A percentile compares a stretch with the other conserved stretches of the same genome.
Conservation (phyloP, 2,113 vertebrate genomes). For the Taxidea taxus region DNA sequence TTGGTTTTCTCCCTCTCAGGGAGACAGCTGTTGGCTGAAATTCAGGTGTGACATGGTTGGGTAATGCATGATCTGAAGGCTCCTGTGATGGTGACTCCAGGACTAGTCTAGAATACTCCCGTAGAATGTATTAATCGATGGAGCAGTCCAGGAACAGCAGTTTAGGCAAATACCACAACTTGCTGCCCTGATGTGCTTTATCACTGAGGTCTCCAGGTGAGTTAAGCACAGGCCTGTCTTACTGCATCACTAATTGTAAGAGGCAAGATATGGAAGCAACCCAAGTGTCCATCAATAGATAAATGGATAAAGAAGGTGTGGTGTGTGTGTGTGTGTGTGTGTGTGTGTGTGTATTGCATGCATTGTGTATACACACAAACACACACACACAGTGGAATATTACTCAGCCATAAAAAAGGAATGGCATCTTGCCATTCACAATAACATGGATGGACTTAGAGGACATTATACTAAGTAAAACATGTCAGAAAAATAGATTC, state of each 20-base stretch:
- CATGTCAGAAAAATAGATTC: background rate
- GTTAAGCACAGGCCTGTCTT: background rate
- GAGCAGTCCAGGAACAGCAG: background rate
- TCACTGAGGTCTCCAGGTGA: background rate
- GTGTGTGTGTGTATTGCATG: no score
- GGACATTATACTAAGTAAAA: background rate
- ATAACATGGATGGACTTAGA: background rate
- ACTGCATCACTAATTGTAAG: background rate
- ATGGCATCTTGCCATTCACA: background rate
- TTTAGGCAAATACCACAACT: background rate
- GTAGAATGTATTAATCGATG: background rate
- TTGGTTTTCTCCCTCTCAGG: background rate
- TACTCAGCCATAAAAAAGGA: background rate
- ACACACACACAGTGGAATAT: background rate
- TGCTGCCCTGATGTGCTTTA: background rate
- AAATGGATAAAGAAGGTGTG: background rate
- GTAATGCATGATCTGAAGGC: background rate
- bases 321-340: background rate
- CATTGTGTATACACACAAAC: background rate
- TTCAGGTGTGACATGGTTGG: background rate
- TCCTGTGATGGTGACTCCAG: background rate
- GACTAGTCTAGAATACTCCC: background rate
- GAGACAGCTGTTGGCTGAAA: background rate
- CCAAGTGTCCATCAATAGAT: background rate
- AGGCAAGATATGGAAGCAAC: background rate